Evolutionary conservation across 30 jellyfish, hydroid and myxozoan species (phyloP), one percentile per base, ranked within the genome.

Genomic region (Catostylus mosaicus): DNA sequence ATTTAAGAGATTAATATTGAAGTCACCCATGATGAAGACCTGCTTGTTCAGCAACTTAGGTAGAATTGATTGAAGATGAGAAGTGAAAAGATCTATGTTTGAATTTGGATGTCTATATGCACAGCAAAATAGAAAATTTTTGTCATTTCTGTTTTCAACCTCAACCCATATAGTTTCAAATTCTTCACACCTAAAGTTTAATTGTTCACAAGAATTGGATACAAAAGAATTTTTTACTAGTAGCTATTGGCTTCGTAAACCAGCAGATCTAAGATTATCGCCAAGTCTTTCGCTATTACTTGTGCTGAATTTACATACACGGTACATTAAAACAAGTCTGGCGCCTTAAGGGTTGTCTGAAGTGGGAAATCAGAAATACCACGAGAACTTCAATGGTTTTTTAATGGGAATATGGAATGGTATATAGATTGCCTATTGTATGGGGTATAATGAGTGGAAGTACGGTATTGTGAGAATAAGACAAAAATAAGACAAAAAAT

Each of bases 141-240:
- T 67, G 60, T 36, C 60, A 67, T 67, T 67, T 36, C 46, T 67
- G 37, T 61, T 61, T 61, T 61, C 40, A 61, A 24, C 47, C 47
- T 61, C 73, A 61, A 61, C 73, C 73, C 79, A 67, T 67, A 67
- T 36, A 67, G 79, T 67, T 67, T 67, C 79, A 67, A 67, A 67
- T 30, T 67, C 79, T 10, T 67, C 56, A 36, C 63, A 34, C 36
- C 24, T 43, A 36, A 36, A 67, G 63, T 36, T 67, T 36, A 73
- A 38, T 27, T 73, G 73, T 43, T 73, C 73, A 10, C 84, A 30
- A 31, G 48, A n/a, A 30, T 16, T 73, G 46, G 43, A 73, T 38
- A 32, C 34, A 31, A 73, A 43, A 38, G 47, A 30, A 27, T 27
- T 30, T 26, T 73, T 73, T 37, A 73, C 77, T 14, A 40, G 71